These are phyloP conservation scores for Mandrillus leucophaeus DNA, from an alignment of 2,113 vertebrate genomes.

Conservation along the genomic window DNA sequence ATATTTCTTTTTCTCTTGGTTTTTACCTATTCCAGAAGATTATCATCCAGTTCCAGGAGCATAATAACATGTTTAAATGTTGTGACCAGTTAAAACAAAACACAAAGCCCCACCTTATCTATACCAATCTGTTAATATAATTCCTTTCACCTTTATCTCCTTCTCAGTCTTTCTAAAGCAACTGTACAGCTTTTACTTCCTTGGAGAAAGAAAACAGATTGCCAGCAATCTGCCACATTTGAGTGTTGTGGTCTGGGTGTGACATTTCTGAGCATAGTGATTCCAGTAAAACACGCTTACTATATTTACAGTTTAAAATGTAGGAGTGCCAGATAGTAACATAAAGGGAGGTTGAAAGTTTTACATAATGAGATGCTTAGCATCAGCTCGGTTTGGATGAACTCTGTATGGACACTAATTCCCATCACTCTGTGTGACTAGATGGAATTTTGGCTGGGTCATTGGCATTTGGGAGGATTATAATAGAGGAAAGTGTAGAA, in stretches of 20 bases:
- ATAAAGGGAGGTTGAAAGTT: background rate
- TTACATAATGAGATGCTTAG: background rate
- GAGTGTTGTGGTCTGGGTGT: background rate
- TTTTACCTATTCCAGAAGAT: background rate
- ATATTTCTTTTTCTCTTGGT: background rate
- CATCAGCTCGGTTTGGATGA: background rate
- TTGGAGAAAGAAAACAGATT: conserved; percentile 31
- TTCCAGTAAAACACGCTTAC: background rate
- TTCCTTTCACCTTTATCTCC: conserved; percentile 47
- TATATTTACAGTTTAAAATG: background rate
- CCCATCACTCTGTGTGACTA: background rate
- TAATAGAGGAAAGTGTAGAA: conserved; percentile 48
- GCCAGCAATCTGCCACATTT: background rate
- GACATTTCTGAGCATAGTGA: background rate
- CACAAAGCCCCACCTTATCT: background rate
- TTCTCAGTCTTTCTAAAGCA: conserved; percentile 48
- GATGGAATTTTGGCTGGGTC: background rate
- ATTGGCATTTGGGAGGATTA: conserved; percentile 53
- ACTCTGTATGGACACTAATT: background rate
- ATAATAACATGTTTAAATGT: background rate
- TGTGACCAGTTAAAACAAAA: conserved; percentile 3
- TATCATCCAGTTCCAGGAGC: background rate
- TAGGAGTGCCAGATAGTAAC: background rate
- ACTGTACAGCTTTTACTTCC: conserved; percentile 23
- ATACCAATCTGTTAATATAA: conserved; percentile 10